Conservation (phyloP, 2,113 vertebrate genomes). For the Scatophagus argus region DNA sequence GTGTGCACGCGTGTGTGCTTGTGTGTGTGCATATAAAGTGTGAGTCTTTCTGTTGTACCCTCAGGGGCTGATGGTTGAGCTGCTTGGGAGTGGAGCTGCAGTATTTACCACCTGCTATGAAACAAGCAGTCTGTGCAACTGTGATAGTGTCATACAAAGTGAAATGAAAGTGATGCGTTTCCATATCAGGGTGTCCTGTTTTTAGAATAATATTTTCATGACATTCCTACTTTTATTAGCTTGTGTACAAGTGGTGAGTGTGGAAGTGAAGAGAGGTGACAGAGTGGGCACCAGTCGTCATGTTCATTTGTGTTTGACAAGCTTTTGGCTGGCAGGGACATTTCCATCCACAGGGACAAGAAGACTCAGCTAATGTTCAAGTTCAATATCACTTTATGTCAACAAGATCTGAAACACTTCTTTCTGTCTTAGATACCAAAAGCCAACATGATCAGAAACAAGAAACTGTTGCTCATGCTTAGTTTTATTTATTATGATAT, state of each 20-base stretch:
- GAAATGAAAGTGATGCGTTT: conserved; percentile 64
- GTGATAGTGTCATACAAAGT: conserved; percentile 70
- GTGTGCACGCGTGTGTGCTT: conserved; percentile 28
- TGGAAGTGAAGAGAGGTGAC: conserved; percentile 20
- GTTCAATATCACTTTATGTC: conserved; percentile 28
- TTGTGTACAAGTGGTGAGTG: conserved; percentile 52
- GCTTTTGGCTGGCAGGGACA: conserved; percentile 51
- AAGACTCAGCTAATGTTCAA: conserved; percentile 28
- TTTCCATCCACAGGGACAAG: conserved; percentile 36
- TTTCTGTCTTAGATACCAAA: not conserved
- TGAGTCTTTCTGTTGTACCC: conserved; percentile 60
- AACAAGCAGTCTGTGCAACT: conserved; percentile 72
- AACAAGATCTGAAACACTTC: conserved; percentile 15
- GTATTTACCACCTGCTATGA: conserved; percentile 80
- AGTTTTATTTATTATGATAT: conserved; percentile 12
- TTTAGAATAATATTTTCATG: conserved; percentile 63
- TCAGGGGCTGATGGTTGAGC: conserved; percentile 70
- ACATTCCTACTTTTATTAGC: conserved; percentile 64
- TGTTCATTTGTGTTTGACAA: conserved; percentile 62
- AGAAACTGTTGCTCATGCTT: not conserved
- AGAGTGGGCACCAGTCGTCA: conserved; percentile 55
- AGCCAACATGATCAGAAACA: conserved; percentile 5
- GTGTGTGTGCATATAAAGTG: conserved; percentile 44
- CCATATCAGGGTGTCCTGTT: conserved; percentile 56
- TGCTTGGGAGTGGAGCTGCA: conserved; percentile 64